phyloP scores from a whole-genome alignment of 2,797 vertebrate genomes.

The Anguilla marmorata region DNA sequence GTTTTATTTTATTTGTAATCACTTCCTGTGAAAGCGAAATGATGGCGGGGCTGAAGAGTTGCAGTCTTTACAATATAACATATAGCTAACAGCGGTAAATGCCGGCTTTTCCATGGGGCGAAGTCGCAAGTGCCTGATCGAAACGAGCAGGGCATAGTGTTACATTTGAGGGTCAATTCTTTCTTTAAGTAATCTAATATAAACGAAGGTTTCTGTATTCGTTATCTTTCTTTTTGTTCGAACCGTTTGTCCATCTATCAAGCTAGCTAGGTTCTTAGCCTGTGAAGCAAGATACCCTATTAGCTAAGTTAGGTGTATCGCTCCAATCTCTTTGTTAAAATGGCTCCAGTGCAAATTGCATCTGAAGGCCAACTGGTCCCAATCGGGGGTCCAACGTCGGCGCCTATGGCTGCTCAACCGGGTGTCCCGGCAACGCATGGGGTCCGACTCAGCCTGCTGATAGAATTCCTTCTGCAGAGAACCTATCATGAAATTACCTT shows the following conservation, averaged over 20 bases:
- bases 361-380: constrained; percentile 91
- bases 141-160: constrained; percentile 19
- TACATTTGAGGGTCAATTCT: not conserved
- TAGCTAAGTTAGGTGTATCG: constrained; percentile 37
- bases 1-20: constrained; percentile 42
- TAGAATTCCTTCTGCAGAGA: constrained; percentile 94
- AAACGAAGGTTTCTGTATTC: not conserved
- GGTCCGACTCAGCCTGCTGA: constrained; percentile 90
- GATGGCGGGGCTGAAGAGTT: constrained; percentile 68
- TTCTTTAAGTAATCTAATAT: not conserved
- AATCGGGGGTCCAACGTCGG: constrained; percentile 83
- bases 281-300: constrained; percentile 38
- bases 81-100: constrained; percentile 43
- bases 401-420: constrained; percentile 77
- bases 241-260: not conserved
- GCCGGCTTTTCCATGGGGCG: constrained; percentile 42
- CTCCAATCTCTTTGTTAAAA: constrained; percentile 66
- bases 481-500: constrained; percentile 98
- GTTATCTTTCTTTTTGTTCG: constrained; percentile 5
- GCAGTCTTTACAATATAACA: constrained; percentile 48
- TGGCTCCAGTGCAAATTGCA: constrained; percentile 97
- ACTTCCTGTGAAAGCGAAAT: constrained; percentile 58
- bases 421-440: constrained; percentile 82
- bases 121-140: constrained; percentile 27
- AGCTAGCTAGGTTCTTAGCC: constrained; percentile 11